Evolutionary conservation across 1,140 invertebrate genomes (phyloP).

Genomic region (Aricia agestis): DNA sequence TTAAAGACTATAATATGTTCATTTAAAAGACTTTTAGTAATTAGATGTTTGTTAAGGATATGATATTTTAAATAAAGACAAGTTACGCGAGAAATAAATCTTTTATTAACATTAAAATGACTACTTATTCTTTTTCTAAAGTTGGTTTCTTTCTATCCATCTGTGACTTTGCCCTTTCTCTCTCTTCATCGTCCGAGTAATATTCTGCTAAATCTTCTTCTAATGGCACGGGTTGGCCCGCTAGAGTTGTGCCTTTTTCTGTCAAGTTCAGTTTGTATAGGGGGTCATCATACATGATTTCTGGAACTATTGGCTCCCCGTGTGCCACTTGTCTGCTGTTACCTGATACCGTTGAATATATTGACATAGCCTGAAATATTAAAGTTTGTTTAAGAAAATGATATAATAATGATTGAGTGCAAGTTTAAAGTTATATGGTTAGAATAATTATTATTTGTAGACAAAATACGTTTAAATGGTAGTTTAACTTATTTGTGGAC

Average conservation of each 20-base stretch:
- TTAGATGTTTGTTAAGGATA: not conserved
- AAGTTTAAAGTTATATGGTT: no score
- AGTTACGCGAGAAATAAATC: not conserved
- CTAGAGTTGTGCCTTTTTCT: constrained; percentile 52
- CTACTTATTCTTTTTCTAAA: constrained; percentile 54
- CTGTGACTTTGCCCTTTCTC: constrained; percentile 53
- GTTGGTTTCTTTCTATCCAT: constrained; percentile 48
- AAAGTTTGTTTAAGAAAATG: no score
- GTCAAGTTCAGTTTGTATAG: constrained; percentile 52
- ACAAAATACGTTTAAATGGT: no score
- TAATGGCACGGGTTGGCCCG: constrained; percentile 39
- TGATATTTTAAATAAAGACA: not conserved
- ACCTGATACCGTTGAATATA: constrained; percentile 80
- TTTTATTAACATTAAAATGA: constrained; percentile 8
- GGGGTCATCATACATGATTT: constrained; percentile 48
- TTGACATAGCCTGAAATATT: constrained; percentile 79
- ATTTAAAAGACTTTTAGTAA: no score
- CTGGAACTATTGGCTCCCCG: constrained; percentile 40
- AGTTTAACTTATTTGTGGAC: no score
- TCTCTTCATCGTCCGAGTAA: constrained; percentile 71
- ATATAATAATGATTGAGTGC: no score
- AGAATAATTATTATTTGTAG: no score
- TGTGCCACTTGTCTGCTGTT: constrained; percentile 47
- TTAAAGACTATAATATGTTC: no score
- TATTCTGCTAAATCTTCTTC: constrained; percentile 66